Conservation (phyloP, 2,113 vertebrate species). For the Pseudopodoces humilis region DNA sequence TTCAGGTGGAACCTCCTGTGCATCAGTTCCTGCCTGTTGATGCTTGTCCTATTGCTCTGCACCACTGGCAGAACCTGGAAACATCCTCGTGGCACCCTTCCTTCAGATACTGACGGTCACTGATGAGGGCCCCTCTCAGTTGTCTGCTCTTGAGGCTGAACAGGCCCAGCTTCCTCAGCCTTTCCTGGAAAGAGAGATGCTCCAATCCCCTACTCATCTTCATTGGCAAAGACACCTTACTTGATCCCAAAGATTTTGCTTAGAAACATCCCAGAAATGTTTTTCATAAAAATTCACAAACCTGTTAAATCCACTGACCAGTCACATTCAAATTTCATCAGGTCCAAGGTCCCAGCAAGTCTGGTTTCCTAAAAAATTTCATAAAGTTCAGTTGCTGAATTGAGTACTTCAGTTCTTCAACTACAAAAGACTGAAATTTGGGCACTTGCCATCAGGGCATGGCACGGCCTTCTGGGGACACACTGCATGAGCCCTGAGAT, state of each 20-base stretch:
- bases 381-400: background rate
- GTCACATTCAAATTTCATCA: background rate
- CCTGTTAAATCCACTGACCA: background rate
- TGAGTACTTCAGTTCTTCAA: accelerated
- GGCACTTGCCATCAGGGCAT: accelerated
- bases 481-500: background rate
- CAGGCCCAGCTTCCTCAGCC: background rate
- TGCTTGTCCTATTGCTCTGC: background rate
- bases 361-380: background rate
- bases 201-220: background rate
- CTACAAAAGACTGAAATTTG: background rate
- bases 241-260: background rate
- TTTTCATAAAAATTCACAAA: background rate
- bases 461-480: accelerated
- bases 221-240: background rate
- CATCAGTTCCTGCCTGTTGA: background rate
- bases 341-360: background rate
- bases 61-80: background rate
- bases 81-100: background rate
- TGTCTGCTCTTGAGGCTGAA: background rate
- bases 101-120: too few relatives aligned
- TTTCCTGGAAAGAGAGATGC: background rate
- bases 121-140: accelerated
- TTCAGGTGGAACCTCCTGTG: background rate
- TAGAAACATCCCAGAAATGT: background rate